phyloP scores from a whole-genome alignment of 2,113 vertebrate species.

The Myotis davidii region DNA sequence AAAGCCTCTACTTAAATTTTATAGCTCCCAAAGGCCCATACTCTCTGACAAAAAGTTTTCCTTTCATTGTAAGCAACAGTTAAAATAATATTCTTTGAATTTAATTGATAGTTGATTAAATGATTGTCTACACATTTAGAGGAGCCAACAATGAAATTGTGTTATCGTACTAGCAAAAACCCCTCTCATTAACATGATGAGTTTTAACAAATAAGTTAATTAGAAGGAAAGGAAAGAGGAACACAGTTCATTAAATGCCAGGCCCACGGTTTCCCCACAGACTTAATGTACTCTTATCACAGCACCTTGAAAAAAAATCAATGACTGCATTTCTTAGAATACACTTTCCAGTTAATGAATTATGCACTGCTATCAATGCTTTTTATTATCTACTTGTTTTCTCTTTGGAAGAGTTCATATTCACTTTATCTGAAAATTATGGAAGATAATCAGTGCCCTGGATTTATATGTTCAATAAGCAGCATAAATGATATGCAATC shows the following conservation, averaged over 20 bases:
- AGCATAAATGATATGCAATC: neutral
- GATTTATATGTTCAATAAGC: neutral
- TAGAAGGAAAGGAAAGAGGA: slow-evolving; percentile 28
- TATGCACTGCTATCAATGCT: neutral
- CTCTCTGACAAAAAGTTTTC: neutral
- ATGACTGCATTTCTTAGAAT: neutral
- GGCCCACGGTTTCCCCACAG: neutral
- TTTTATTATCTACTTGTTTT: slow-evolving; percentile 55
- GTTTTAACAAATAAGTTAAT: slow-evolving; percentile 66
- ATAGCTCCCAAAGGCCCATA: neutral
- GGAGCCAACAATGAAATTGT: slow-evolving; percentile 47
- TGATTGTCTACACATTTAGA: slow-evolving; percentile 6
- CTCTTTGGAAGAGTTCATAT: neutral
- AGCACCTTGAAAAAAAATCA: neutral
- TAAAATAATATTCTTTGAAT: neutral
- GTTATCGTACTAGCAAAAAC: slow-evolving; percentile 33
- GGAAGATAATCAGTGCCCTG: neutral
- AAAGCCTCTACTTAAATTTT: neutral
- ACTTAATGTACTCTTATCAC: slow-evolving; percentile 9
- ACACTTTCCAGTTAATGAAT: slow-evolving; percentile 48
- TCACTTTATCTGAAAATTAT: slow-evolving; percentile 41
- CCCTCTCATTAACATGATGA: slow-evolving; percentile 36
- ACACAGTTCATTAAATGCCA: neutral
- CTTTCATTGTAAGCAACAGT: neutral
- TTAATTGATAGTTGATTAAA: neutral